These are phyloP conservation scores for Luperina testacea DNA, from an alignment of 2,888 invertebrate genomes.

Conservation along the genomic window DNA sequence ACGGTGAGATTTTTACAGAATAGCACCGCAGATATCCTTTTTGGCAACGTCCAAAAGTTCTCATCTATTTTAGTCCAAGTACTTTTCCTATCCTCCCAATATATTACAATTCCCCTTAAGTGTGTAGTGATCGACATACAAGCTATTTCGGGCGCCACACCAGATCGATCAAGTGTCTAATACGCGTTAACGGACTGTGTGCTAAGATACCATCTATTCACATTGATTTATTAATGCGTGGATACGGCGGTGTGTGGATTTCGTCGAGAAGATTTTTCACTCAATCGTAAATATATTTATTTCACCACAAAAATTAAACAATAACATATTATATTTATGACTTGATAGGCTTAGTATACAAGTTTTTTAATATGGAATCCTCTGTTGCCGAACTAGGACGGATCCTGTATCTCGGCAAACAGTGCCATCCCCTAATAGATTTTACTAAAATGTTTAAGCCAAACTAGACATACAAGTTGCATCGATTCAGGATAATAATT, in stretches of 20 bases:
- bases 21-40: neutral
- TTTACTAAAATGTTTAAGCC: no score
- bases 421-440: no score
- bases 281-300: no score
- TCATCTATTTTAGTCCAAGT: conserved; percentile 11
- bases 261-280: neutral
- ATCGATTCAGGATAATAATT: no score
- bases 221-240: conserved; percentile 27
- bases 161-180: conserved; percentile 84
- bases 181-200: conserved; percentile 85
- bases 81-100: neutral
- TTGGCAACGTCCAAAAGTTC: neutral
- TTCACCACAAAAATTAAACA: no score
- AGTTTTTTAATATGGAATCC: no score
- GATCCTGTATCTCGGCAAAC: no score
- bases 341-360: no score
- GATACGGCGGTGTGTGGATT: conserved; percentile 62
- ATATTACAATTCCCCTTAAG: conserved; percentile 73
- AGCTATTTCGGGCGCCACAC: conserved; percentile 77
- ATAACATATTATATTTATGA: no score
- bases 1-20: no score
- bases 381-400: no score
- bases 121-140: conserved; percentile 72
- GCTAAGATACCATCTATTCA: conserved; percentile 78
- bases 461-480: no score